A percentile compares a stretch with the other conserved stretches of the same genome.
Conservation (phyloP, 92 coral and sea anemone species). For the Blastomussa wellsi region DNA sequence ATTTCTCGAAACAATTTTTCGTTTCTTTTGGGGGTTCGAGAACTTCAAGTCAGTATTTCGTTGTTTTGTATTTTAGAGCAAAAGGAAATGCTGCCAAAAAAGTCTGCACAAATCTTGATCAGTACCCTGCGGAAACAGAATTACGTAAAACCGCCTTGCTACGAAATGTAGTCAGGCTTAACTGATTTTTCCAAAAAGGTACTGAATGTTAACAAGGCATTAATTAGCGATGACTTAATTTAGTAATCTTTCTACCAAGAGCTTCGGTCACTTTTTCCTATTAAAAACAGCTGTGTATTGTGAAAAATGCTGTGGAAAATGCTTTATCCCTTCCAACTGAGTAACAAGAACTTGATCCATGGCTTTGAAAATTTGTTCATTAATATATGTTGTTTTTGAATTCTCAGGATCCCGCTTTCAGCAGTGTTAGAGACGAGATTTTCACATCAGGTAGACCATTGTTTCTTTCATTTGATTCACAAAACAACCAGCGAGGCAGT, state of each 20-base stretch:
- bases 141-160: background rate
- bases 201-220: background rate
- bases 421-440: constrained; percentile 32
- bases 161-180: background rate
- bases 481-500: background rate
- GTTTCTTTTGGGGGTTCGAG: too few species aligned
- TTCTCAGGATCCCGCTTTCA: constrained; percentile 44
- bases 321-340: background rate
- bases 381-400: background rate
- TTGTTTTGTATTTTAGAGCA: background rate
- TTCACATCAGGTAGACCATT: constrained; percentile 28
- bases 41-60: too few species aligned
- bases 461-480: background rate
- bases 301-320: background rate
- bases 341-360: background rate
- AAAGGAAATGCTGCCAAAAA: background rate
- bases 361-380: background rate
- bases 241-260: background rate
- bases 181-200: background rate
- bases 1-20: too few species aligned
- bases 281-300: background rate
- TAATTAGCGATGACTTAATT: background rate
- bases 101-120: background rate
- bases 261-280: background rate
- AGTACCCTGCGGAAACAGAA: background rate